Evolutionary conservation across 2,797 vertebrate genomes (phyloP), one percentile per base, ranked within the genome.

Genomic region (Sparus aurata): DNA sequence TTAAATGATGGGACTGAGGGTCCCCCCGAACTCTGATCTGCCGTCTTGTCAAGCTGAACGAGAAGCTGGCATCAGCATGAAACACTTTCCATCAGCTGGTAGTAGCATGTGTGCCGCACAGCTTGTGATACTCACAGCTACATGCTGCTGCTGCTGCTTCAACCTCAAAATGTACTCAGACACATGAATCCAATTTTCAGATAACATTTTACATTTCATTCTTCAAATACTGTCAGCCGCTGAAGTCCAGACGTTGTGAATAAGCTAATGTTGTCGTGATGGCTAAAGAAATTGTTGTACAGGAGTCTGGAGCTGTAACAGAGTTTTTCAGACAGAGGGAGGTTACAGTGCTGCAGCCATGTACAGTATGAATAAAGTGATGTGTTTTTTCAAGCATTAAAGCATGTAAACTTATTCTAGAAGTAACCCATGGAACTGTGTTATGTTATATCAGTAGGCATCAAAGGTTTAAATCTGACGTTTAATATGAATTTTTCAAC

Each of bases 91-190:
- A 60, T 72, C 20, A 71, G 70, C 59, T 68, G 53, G n/a, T 61
- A 52, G 60, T 45, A 76, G 69, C 54, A 74, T 72, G 49, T 73
- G 72, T 82, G 77, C 72, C 59, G 50, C 59, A 59, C 62, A 72
- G 71, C 67, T 53, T 64, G 72, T 55, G 63, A 73, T 47, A 34
- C 30, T 8, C 30, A 8, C 30, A 34, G 30, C 5, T 34, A 34
- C 30, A 34, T 34, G 30, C 25, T 25, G 25, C 30, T 34, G 30
- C 30, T 34, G 30, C 30, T 34, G 4, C 30, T 30, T 34, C 30
- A 34, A 34, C 30, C 30, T 34, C 30, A 34, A 34, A 34, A 34
- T 34, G 30, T 34, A 34, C 5, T 34, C 30, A 30, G 30, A 34
- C 30, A 34, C 30, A 34, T 34, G 6, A 30, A 34, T 34, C 30